Evolutionary conservation across 2,888 invertebrate genomes (phyloP), one percentile per base, ranked within the genome.

Genomic region (Salticus scenicus): DNA sequence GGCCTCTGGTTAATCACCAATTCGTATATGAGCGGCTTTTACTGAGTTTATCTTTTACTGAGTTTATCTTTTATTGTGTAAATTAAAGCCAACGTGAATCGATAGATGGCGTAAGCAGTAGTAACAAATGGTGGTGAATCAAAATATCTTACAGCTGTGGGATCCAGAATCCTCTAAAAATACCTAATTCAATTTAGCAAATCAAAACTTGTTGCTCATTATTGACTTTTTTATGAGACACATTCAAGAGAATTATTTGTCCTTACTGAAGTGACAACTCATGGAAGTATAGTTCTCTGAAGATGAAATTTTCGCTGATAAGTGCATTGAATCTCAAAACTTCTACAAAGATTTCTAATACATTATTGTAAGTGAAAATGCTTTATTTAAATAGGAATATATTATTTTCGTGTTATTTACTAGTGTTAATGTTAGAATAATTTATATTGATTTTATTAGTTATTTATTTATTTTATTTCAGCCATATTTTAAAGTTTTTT

Each of bases 81-180:
- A n/a, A n/a, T n/a, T n/a, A n/a, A n/a, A n/a, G n/a, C n/a, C n/a
- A n/a, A n/a, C n/a, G n/a, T n/a, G n/a, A n/a, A n/a, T n/a, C n/a
- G n/a, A n/a, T 12, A 57, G 57, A 57, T n/a, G 57, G 57, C 57
- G 57, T 12, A 24, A 57, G 57, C 12, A 24, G n/a, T 37, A 4
- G 57, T 12, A 2, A 1, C 24, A 24, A 24, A 57, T 24, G 12
- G 24, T 12, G 20, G 57, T 4, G 57, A 57, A 47, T 47, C 24
- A 1, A 12, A 57, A 24, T 24, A 57, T 57, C 57, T 17, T 4
- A 24, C 20, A 57, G 24, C 2, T 5, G 20, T 2, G 17, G 24
- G 24, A n/a, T 57, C 57, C 24, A 57, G 57, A 24, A 57, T 24
- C 24, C 24, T 57, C 57, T 57, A 57, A 57, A 57, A 57, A 57